Evolutionary conservation across 2,888 invertebrate genomes (phyloP).

Genomic region (Selenia dentaria): DNA sequence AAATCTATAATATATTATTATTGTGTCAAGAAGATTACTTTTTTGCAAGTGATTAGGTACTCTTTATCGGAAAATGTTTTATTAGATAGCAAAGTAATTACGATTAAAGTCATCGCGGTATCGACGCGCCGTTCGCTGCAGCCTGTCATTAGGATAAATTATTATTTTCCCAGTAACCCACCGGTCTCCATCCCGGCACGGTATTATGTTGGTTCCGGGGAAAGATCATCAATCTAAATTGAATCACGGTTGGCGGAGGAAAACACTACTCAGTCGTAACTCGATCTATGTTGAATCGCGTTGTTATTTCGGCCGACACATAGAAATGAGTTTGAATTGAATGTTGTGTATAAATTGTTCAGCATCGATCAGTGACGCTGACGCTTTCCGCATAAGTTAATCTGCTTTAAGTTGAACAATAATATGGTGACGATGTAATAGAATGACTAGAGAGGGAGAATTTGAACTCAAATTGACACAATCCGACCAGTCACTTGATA

Average conservation of each 20-base stretch:
- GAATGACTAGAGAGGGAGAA: no score
- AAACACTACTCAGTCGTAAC: slow-evolving; percentile 36
- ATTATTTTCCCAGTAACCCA: slow-evolving; percentile 30
- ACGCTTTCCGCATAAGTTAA: slow-evolving; percentile 10
- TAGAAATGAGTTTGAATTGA: slow-evolving; percentile 34
- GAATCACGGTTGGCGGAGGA: slow-evolving; percentile 35
- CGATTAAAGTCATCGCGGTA: slow-evolving; percentile 21
- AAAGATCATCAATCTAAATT: slow-evolving; percentile 39
- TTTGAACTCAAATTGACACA: no score
- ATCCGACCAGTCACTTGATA: no score
- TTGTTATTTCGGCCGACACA: slow-evolving; percentile 32
- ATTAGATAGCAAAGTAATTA: slow-evolving; percentile 25
- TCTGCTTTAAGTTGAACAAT: slow-evolving; percentile 3
- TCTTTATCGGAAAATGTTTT: no score
- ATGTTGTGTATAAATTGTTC: slow-evolving; percentile 32
- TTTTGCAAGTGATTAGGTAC: no score
- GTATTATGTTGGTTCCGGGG: slow-evolving; percentile 36
- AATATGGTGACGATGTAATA: no score
- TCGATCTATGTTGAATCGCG: slow-evolving; percentile 32
- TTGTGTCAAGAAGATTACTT: no score
- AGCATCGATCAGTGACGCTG: slow-evolving; percentile 25
- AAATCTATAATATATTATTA: no score
- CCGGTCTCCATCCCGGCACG: slow-evolving; percentile 20
- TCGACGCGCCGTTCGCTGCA: slow-evolving; percentile 24
- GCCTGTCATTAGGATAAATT: slow-evolving; percentile 37